These are phyloP conservation scores for Malurus elegans DNA, from an alignment of 2,113 vertebrate genomes.

Conservation along the genomic window DNA sequence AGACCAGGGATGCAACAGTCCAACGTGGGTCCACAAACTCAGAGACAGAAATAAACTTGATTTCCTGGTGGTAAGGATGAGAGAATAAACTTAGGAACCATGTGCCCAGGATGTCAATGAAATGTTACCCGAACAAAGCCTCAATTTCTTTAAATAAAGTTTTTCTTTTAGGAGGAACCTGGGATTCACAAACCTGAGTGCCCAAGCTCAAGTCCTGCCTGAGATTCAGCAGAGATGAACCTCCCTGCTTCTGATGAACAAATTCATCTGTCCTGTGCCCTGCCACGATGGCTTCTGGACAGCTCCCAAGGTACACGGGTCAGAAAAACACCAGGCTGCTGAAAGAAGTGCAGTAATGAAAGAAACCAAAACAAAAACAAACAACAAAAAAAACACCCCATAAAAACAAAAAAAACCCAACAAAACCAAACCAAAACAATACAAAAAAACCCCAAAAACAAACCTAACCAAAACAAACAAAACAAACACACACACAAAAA, in stretches of 20 bases:
- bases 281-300: background rate
- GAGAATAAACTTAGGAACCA: background rate
- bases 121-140: background rate
- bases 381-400: background rate
- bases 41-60: background rate
- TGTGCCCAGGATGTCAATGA: background rate
- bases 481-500: background rate
- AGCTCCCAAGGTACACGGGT: background rate
- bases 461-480: too few species aligned
- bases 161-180: background rate
- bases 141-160: background rate
- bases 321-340: background rate
- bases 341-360: background rate
- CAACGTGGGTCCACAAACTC: accelerated
- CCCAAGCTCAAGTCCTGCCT: background rate
- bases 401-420: background rate
- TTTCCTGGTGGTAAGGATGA: background rate
- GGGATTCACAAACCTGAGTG: background rate
- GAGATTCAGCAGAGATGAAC: background rate
- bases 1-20: background rate
- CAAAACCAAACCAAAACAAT: background rate
- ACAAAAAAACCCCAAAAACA: too few species aligned
- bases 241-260: background rate
- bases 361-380: background rate
- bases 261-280: background rate